Evolutionary conservation across 2,797 vertebrate species (phyloP), one percentile per base, ranked within the genome.

Genomic region (Sylvilagus floridanus): DNA sequence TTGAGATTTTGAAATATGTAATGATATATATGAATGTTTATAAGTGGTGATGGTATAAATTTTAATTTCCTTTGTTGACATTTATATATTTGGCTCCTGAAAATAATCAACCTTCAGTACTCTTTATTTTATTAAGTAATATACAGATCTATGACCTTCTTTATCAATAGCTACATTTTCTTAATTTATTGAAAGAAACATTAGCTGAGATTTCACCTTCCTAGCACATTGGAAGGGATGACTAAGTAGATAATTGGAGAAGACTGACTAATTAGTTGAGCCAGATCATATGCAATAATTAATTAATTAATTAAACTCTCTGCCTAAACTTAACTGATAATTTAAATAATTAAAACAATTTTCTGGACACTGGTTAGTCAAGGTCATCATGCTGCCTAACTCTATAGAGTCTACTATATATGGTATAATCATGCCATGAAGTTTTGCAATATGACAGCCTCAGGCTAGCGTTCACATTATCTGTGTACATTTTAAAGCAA

Each of bases 31-130:
- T 57, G 24, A 81, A 76, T 11, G 10, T 19, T 69, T 47, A 54
- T 68, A 77, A 28, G 19, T 42, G 68, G 57, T 28, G 66, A 77
- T 66, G 14, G 2, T 13, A 32, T 24, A 77, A 4, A 65, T 1
- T 42, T 91, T 62, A 66, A 28, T 83, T 82, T 86, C 72, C 62
- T 91, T 76, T 94, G 19, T 92, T 57, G 79, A 13, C 14, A 63
- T 37, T 7, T 8, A 57, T 32, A 4, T 21, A 83, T 79, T 5
- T 26, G 54, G 60, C 77, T 84, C 73, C 22, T 57, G 28, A 87
- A 90, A 92, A 87, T 87, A 90, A 71, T 76, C 6, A 83, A 69
- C 1, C 3, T n/a, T 75, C 4, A 30, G 12, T 4, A 62, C 1
- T 83, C 7, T 63, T 90, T 88, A 86, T 19, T 92, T 90, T 1